Conservation (phyloP, 2,797 vertebrate genomes). For the Chlorospingus flavigularis region DNA sequence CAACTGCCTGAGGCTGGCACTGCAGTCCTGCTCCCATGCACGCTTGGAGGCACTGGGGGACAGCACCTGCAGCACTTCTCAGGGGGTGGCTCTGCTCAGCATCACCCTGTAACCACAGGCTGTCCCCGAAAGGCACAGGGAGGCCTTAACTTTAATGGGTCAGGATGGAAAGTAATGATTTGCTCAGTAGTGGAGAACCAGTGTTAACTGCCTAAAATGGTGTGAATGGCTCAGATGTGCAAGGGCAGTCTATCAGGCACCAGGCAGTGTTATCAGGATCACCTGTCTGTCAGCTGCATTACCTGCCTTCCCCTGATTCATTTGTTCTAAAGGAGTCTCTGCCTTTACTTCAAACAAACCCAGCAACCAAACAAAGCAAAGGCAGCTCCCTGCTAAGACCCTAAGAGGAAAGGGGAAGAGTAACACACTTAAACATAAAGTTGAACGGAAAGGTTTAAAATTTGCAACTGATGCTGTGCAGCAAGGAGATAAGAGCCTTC, state of each 20-base stretch:
- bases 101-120: conserved; percentile 22
- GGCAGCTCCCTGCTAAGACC: not conserved
- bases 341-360: conserved; percentile 52
- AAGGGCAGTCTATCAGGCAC: conserved; percentile 61
- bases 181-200: conserved; percentile 49
- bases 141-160: conserved; percentile 52
- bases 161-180: conserved; percentile 57
- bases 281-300: conserved; percentile 56
- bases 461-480: conserved; percentile 41
- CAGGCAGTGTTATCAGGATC: conserved; percentile 62
- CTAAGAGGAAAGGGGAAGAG: conserved; percentile 7
- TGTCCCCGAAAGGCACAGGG: not conserved
- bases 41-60: not conserved
- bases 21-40: not conserved
- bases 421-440: conserved; percentile 58
- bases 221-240: conserved; percentile 61
- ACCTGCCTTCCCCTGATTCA: conserved; percentile 9
- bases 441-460: conserved; percentile 57
- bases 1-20: conserved; percentile 23
- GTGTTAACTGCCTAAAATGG: conserved; percentile 58
- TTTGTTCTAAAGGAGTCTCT: conserved; percentile 7
- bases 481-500: conserved; percentile 52
- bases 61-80: conserved; percentile 2
- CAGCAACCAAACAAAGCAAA: conserved; percentile 16
- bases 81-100: conserved; percentile 26